Conservation (phyloP, 2,113 vertebrate genomes). For the Paraplagusia blochii region DNA sequence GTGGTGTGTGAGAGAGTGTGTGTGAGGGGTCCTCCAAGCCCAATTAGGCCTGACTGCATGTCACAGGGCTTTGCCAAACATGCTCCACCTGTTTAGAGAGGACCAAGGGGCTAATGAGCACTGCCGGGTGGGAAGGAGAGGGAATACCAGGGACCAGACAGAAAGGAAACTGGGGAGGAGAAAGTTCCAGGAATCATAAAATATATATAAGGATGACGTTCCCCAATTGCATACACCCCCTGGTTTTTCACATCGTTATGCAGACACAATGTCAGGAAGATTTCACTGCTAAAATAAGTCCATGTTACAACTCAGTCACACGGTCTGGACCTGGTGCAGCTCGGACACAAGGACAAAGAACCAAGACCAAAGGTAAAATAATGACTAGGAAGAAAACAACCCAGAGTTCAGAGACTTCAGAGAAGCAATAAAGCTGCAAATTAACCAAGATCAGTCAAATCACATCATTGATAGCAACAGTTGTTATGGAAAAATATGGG, state of each 20-base stretch:
- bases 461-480: too few relatives aligned
- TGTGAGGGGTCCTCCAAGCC: constrained; percentile 62
- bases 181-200: constrained; percentile 55
- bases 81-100: constrained; percentile 70
- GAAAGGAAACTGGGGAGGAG: constrained; percentile 14
- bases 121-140: constrained; percentile 43
- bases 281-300: constrained; percentile 45
- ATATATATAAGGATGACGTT: constrained; percentile 45
- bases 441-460: too few relatives aligned
- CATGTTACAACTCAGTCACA: constrained; percentile 47
- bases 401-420: too few relatives aligned
- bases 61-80: constrained; percentile 74
- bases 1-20: constrained; percentile 14
- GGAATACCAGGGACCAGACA: neutral
- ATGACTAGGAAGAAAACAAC: too few relatives aligned
- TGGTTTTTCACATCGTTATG: constrained; percentile 43
- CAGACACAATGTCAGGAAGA: constrained; percentile 31
- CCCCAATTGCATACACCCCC: constrained; percentile 35
- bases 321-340: neutral
- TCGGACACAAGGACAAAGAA: too few relatives aligned
- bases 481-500: too few relatives aligned
- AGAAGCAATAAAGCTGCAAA: too few relatives aligned
- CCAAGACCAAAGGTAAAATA: too few relatives aligned
- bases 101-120: constrained; percentile 75
- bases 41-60: constrained; percentile 75